Conservation (phyloP, 2,113 vertebrate genomes). For the Chamaea fasciata region DNA sequence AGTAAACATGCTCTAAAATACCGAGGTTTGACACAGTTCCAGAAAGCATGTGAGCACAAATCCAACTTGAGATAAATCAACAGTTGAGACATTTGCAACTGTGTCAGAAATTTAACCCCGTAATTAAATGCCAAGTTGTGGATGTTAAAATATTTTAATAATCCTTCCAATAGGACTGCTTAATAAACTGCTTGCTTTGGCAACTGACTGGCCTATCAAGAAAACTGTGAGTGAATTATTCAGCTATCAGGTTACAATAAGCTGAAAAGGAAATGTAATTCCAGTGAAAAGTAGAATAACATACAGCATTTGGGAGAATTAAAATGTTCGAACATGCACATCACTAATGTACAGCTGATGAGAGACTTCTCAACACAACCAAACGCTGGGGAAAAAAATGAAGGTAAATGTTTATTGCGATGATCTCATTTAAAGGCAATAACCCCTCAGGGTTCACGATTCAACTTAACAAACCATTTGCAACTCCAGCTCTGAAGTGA, state of each 20-base stretch:
- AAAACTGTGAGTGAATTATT: neutral
- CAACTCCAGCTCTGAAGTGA: neutral
- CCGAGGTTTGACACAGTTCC: neutral
- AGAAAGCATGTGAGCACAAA: conserved; percentile 48
- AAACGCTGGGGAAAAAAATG: neutral
- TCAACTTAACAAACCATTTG: neutral
- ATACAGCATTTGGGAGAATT: neutral
- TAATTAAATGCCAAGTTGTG: neutral
- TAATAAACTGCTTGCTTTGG: conserved; percentile 6
- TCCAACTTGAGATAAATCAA: conserved; percentile 20
- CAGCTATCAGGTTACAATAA: neutral
- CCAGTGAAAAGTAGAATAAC: neutral
- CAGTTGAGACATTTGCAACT: conserved; percentile 18
- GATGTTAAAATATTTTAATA: neutral
- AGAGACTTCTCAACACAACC: neutral
- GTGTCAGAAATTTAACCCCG: conserved; percentile 38
- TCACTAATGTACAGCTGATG: neutral
- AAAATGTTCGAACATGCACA: neutral
- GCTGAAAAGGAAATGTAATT: neutral
- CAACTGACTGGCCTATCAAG: neutral
- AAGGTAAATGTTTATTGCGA: neutral
- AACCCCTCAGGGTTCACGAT: neutral
- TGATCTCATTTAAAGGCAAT: conserved; percentile 8
- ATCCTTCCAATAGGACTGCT: neutral
- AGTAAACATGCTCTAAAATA: conserved; percentile 25